phyloP scores from a whole-genome alignment of 2,888 invertebrate species.

The Nephrotoma flavescens region DNA sequence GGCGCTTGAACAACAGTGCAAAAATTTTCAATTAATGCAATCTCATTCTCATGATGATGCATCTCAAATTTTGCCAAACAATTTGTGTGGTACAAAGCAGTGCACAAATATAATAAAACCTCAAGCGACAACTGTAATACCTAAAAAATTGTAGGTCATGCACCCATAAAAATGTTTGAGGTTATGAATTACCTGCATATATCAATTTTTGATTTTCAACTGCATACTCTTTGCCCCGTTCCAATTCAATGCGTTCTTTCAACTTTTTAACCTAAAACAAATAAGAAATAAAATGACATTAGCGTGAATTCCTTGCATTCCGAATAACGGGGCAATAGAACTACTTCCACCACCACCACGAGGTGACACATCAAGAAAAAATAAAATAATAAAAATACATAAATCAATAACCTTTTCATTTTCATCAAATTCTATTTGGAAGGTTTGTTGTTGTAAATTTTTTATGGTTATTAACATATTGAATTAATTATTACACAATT shows the following conservation, averaged over 20 bases:
- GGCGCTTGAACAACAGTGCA: background rate
- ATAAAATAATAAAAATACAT: background rate
- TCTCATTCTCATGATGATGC: background rate
- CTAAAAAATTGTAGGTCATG: background rate
- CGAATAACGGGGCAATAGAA: background rate
- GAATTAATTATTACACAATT: background rate
- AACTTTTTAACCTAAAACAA: slow-evolving; percentile 43
- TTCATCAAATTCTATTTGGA: slow-evolving; percentile 78
- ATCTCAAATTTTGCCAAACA: background rate
- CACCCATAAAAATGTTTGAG: background rate
- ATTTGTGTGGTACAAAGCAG: background rate
- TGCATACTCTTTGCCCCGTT: slow-evolving; percentile 79
- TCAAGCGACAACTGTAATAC: too few relatives aligned
- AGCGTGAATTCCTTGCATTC: background rate
- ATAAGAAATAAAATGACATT: background rate
- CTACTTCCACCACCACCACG: background rate
- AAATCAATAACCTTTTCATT: slow-evolving; percentile 50
- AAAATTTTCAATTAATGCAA: background rate
- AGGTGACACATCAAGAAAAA: background rate
- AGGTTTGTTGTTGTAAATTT: slow-evolving; percentile 85
- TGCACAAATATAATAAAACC: background rate
- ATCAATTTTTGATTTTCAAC: slow-evolving; percentile 86
- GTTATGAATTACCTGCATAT: slow-evolving; percentile 59
- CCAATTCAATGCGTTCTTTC: slow-evolving; percentile 79
- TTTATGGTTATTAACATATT: slow-evolving; percentile 82